Base-by-base conservation (phyloP, 2,113 vertebrate genomes). In the Mastomys natalensis region DNA sequence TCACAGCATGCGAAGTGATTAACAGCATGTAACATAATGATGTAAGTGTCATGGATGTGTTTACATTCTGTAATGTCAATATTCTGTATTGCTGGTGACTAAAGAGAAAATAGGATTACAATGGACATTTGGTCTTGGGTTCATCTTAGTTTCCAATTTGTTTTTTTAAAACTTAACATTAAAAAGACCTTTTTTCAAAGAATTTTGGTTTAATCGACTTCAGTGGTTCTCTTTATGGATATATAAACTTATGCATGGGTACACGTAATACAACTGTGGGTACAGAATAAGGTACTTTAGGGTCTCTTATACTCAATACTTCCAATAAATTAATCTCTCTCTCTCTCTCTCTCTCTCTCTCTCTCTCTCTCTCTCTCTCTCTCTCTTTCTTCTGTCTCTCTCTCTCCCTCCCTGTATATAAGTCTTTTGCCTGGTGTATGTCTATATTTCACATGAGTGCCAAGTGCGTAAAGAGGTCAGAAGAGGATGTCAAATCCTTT, bases 21-120 rank as follows among this genome's bases (percentile, higher is more conserved):
- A 98, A 98, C 93, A 98, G 51, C 90, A 97, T 97, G 76, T 97
- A 97, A 98, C 94, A 91, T 97, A 97, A 98, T 98, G 98, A 98
- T 98, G 97, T 97, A 98, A 98, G 96, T 97, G 96, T 92, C 82
- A 81, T 95, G 93, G 97, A 97, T 97, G 96, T 96, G 93, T 98
- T 98, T 98, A 97, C 82, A 70, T 97, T 98, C 84, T 93, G 19
- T 89, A 98, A 58, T 97, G 97, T 98, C 98, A 98, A 98, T 98
- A 98, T 68, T 95, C 77, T 93, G 51, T 53, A 97, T 74, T 94
- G 64, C 24, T 95, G 80, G 94, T 96, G 22, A 80, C 58, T 95
- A 96, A 96, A 95, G 97, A 97, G 95, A 97, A 96, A 97, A 0
- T 22, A 93, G 87, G 85, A 97, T 55, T 96, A 92, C 19, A 95